Evolutionary conservation across 2,888 invertebrate genomes (phyloP), one percentile per base, ranked within the genome.

Genomic region (Monochamus alternatus): DNA sequence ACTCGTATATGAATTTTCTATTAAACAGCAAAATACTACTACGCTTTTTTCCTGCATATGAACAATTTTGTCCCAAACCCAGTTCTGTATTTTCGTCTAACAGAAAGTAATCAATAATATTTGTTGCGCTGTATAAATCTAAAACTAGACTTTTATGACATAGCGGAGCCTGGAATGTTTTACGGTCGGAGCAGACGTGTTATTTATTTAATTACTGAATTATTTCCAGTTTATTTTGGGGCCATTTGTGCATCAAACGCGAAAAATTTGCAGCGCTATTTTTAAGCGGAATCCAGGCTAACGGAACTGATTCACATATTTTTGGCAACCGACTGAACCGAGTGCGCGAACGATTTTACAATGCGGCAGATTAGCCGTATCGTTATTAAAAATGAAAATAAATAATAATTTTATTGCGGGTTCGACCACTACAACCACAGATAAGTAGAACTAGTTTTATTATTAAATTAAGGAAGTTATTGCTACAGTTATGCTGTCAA

Each of bases 191-290:
- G 31, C 14, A 30, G 69, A 69, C 69, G 30, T 44, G 38, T 32
- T 60, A 60, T 69, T 69, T 69, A 69, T 69, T 69, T 60, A 59
- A 60, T 43, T 59, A 58, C 44, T 60, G 31, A 69, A 55, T 69
- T 55, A 60, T 55, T 14, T 44, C 44, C 47, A 14, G 60, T 60
- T 69, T 69, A 51, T 60, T 69, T 69, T 69, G 9, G 60, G 38
- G 44, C 43, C 43, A 30, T 58, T 43, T 55, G 68, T 68, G 68
- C 68, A 68, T 68, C 30, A 38, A 14, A 10, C 32, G n/a, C 32
- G 68, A 59, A 38, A 59, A 68, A 68, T 68, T 43, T 68, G 68
- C 68, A 68, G 43, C 3, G 31, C 38, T 68, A 68, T 59, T 68
- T 68, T 68, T 32, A 67, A 32, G 12, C n/a, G 58, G 14, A 59